Base-by-base conservation (phyloP, 1,140 invertebrate genomes). In the Drosophila lacteicornis region DNA sequence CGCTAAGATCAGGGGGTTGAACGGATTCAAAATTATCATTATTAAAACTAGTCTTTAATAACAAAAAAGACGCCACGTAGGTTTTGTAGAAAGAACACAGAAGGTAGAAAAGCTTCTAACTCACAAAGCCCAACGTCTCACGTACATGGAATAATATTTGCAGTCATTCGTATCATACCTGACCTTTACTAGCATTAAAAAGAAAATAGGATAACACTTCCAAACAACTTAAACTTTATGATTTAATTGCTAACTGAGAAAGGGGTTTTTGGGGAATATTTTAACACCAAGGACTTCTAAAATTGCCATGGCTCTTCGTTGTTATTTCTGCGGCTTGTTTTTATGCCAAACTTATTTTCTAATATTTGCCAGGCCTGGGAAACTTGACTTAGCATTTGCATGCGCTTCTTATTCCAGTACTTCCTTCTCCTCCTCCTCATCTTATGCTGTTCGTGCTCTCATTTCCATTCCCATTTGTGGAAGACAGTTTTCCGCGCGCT, bases 331-430 rank as follows among this genome's bases (percentile, higher is more conserved):
- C 15, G 1, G 0, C 9, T 61, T 45, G 15, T 33, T 19, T 7
- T 47, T 53, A 45, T 45, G 17, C n/a, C 2, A 22, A 22, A 22
- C 40, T 40, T 53, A 43, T 30, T 70, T 50, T 67, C 62, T 46
- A 73, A 82, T 79, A 45, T 65, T 86, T 65, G 61, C 42, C 46
- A 22, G 36, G 40, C 70, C 67, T 75, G 58, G 51, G 40, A 51
- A 55, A 62, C 67, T 73, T 73, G 80, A 76, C 85, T 85, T 82
- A 76, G 58, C 74, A 88, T 90, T 90, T 88, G 82, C 74, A 88
- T 90, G 80, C 78, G 70, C 61, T 74, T 88, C 68, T 74, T 79
- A 84, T 83, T 71, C 65, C 55, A 30, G 27, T 15, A 19, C 30
- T 40, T 9, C 36, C 43, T 59, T 57, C 57, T 47, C 75, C 46